Base-by-base conservation (phyloP, 2,888 invertebrate species). In the Crossocerus cetratus region DNA sequence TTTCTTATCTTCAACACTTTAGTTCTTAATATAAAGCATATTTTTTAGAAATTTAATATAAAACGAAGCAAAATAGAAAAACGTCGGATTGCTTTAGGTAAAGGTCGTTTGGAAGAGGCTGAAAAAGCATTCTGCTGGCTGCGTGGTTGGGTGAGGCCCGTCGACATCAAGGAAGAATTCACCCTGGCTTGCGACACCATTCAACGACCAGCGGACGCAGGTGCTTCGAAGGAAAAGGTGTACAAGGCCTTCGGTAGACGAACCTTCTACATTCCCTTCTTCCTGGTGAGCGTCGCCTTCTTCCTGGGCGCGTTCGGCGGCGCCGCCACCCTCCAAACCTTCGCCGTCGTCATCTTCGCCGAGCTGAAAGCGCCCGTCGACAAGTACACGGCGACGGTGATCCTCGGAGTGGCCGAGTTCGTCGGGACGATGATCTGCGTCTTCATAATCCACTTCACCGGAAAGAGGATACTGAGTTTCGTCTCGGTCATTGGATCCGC, bases 241-340 rank as follows among this genome's bases (percentile, higher is more conserved):
- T 87, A 92, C 79, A 86, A 87, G 11, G 86, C 91, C 56, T 95
- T 93, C 85, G 87, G 90, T 2, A 92, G 92, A 58, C 91, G 92
- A 60, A 94, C 93, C 42, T 96, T 96, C 85, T 85, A 94, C n/a
- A 86, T 92, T 57, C 96, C 96, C 0, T 96, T 93, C 83, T 86
- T 92, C 2, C 88, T 96, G 21, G 93, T 96, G 0, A 91, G 93
- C 13, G 92, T 93, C 53, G 91, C 92, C 18, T 96, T 96, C 88
- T 94, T 95, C 83, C 92, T 95, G 14, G 93, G 94, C 0, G 93
- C 95, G 83, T 96, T 96, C 83, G 94, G 94, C 44, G 96, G 96
- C 0, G 94, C 94, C 91, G 94, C 94, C 0, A 93, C 95, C 0
- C 90, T 96, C 22, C 94, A 94, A 90, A 95, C 94, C 0, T 95